Base-by-base conservation (phyloP, 2,113 vertebrate genomes). In the Gymnobelideus leadbeateri region DNA sequence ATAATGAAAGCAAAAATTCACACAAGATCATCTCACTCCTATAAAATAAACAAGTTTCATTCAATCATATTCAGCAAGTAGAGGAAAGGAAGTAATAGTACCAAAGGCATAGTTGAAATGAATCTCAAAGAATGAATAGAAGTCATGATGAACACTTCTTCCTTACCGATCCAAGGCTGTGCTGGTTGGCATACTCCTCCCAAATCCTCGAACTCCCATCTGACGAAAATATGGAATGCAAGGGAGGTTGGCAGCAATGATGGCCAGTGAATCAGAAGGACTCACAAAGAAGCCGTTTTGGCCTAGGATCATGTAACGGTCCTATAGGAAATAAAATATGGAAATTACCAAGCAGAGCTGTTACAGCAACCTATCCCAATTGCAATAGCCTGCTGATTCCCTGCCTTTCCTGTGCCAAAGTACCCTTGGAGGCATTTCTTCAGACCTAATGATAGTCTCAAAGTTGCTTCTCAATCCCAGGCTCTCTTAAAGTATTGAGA, bases 261-360 rank as follows among this genome's bases (percentile, higher is more conserved):
- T 97, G 96, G 99, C 99, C 98, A 99, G 92, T 0, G 99, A 99
- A 98, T 99, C 99, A 0, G 99, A 99, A 0, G 99, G 99, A 52
- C 99, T 99, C 97, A 99, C 99, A 93, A 99, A 99, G 98, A 99
- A 99, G 95, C 99, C 99, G 31, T 99, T 99, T 97, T 99, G 99
- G 96, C 99, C 99, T 11, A 99, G 99, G 97, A 99, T 99, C 99
- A 99, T 99, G 94, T 99, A 99, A 23, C 99, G 99, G 98, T 99
- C 99, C 99, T 99, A 97, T 31, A 91, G 96, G 98, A 96, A 97
- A 97, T 53, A 97, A 98, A 89, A 31, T 96, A 61, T 93, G 21
- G 57, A 95, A 55, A 94, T 19, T 3, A 92, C 89, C 93, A 96
- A 94, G 93, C 61, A 68, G 84, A 94, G 84, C 91, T 55, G 92